These are phyloP conservation scores for Bedellia somnulentella DNA, from an alignment of 2,888 invertebrate species.

Conservation along the genomic window DNA sequence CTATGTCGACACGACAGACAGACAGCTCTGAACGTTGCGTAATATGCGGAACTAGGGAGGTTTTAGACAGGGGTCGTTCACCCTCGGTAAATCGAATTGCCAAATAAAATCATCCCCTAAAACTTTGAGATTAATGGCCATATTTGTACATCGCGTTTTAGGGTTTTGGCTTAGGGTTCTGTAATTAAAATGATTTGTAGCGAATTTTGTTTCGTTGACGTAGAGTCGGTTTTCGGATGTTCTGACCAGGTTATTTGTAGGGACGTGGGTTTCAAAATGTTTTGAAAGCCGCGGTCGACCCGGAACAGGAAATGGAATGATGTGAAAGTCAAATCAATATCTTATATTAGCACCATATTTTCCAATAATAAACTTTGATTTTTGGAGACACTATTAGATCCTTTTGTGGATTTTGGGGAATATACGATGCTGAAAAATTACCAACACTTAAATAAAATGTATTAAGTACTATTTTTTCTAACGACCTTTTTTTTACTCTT, in stretches of 20 bases:
- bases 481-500: too few relatives aligned
- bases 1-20: slow-evolving; percentile 21
- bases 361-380: too few relatives aligned
- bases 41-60: slow-evolving; percentile 17
- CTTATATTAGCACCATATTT: too few relatives aligned
- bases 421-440: too few relatives aligned
- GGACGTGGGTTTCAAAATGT: slow-evolving; percentile 13
- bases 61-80: slow-evolving; percentile 26
- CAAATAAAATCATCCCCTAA: background rate
- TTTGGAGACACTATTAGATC: too few relatives aligned
- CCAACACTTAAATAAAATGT: too few relatives aligned
- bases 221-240: background rate
- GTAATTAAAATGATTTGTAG: slow-evolving; percentile 10
- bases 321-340: too few relatives aligned
- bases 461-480: too few relatives aligned
- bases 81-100: slow-evolving; percentile 14
- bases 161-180: slow-evolving; percentile 6
- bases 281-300: slow-evolving; percentile 13
- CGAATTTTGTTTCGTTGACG: slow-evolving; percentile 9
- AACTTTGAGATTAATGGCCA: background rate
- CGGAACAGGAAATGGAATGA: background rate
- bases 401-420: too few relatives aligned
- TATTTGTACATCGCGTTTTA: background rate
- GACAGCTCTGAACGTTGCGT: slow-evolving; percentile 23
- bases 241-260: background rate